Evolutionary conservation across 2,888 invertebrate species (phyloP).

Genomic region (Drosophila leonis): DNA sequence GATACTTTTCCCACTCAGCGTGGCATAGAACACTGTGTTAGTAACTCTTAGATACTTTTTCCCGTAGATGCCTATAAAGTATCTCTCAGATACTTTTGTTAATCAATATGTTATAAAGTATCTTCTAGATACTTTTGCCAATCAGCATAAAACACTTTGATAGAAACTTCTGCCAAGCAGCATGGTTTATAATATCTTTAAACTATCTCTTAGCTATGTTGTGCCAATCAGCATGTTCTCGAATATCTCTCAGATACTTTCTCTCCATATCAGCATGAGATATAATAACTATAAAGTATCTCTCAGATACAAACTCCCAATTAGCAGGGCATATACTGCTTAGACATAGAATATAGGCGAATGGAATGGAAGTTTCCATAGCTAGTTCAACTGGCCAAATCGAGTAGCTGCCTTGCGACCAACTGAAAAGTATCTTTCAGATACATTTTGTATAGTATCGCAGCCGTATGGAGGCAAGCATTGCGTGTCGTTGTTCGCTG

Average conservation of each 20-base stretch:
- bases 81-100: no score
- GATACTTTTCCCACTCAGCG: no score
- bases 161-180: background rate
- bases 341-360: background rate
- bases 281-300: background rate
- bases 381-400: accelerated
- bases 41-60: background rate
- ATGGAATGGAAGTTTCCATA: background rate
- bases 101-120: no score
- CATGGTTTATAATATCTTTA: background rate
- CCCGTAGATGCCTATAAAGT: background rate
- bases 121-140: no score
- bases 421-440: background rate
- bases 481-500: constrained; percentile 57
- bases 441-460: background rate
- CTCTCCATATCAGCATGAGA: background rate
- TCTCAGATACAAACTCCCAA: background rate
- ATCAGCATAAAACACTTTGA: no score
- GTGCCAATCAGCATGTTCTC: background rate
- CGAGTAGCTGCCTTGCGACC: background rate
- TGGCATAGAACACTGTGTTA: no score
- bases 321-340: no score
- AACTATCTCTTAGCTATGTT: background rate
- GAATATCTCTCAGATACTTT: background rate
- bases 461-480: constrained; percentile 3